These are phyloP conservation scores for Connochaetes taurinus DNA, from an alignment of 2,113 vertebrate genomes.

Conservation along the genomic window DNA sequence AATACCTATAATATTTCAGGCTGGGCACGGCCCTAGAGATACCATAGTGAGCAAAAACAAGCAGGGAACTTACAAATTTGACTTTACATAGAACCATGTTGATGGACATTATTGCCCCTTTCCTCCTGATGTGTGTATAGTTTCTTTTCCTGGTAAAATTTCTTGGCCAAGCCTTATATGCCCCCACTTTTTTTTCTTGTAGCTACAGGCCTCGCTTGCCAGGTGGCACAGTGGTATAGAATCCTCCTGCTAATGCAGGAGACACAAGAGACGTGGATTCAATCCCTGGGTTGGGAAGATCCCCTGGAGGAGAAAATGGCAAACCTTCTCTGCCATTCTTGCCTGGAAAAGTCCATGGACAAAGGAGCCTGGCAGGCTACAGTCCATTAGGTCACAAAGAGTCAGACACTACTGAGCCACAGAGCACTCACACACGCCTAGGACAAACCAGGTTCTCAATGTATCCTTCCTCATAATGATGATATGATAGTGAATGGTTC, in stretches of 20 bases:
- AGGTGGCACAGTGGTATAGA: background rate
- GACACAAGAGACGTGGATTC: background rate
- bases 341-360: background rate
- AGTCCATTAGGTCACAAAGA: background rate
- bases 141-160: conserved; percentile 10
- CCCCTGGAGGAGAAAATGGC: background rate
- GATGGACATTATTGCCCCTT: background rate
- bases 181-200: background rate
- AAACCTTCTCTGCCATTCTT: background rate
- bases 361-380: background rate
- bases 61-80: background rate
- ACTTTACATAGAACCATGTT: background rate
- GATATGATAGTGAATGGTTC: background rate
- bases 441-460: background rate
- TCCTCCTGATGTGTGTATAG: background rate
- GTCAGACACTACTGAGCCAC: background rate
- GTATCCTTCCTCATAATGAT: background rate
- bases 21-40: background rate
- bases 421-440: background rate
- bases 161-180: background rate
- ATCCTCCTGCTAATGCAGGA: background rate
- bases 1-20: background rate
- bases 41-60: background rate
- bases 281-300: background rate
- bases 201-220: background rate